Evolutionary conservation across 2,888 invertebrate genomes (phyloP).

Genomic region (Epistrophe grossulariae): DNA sequence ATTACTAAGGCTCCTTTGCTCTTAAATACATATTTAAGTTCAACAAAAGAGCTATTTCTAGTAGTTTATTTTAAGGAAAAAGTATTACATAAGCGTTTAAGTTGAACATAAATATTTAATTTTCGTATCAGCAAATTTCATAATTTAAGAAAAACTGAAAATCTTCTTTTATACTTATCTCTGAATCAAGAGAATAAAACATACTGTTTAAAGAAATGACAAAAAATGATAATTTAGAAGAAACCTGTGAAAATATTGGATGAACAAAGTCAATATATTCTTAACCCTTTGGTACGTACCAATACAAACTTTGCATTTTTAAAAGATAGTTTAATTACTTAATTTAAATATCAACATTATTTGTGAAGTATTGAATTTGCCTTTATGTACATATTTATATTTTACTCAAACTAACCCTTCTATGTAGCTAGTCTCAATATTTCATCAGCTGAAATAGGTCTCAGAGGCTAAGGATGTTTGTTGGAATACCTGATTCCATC

Average conservation of each 20-base stretch:
- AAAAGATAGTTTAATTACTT: slow-evolving; percentile 2
- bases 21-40: too few relatives aligned
- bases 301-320: neutral
- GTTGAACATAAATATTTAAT: too few relatives aligned
- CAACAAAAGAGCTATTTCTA: too few relatives aligned
- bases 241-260: neutral
- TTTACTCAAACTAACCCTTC: slow-evolving; percentile 7
- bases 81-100: too few relatives aligned
- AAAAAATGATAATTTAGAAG: neutral
- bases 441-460: slow-evolving; percentile 36
- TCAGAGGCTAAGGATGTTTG: slow-evolving; percentile 41
- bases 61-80: too few relatives aligned
- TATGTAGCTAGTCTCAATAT: neutral
- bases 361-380: slow-evolving; percentile 1
- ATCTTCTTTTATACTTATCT: too few relatives aligned
- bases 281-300: neutral
- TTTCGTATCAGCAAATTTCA: too few relatives aligned
- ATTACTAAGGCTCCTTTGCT: too few relatives aligned
- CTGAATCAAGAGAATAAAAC: too few relatives aligned
- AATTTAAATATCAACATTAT: slow-evolving; percentile 16
- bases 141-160: too few relatives aligned
- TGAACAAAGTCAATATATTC: neutral
- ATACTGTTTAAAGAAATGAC: too few relatives aligned
- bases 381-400: neutral
- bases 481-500: slow-evolving; percentile 26